Conservation (phyloP, 2,113 vertebrate genomes). For the Pterocles orientalis region DNA sequence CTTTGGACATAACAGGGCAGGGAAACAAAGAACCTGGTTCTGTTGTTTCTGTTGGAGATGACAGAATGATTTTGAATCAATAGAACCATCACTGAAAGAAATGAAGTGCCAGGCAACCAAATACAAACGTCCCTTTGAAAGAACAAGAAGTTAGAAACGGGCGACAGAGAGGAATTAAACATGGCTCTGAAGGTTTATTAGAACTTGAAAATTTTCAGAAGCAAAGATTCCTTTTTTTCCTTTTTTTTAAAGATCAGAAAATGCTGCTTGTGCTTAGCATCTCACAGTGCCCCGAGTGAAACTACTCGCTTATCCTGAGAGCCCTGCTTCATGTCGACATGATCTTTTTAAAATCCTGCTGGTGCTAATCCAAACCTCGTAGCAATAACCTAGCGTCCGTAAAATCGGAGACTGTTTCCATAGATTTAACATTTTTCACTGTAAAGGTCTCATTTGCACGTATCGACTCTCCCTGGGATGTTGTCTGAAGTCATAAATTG, state of each 20-base stretch:
- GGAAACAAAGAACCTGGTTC: background rate
- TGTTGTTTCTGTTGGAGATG: background rate
- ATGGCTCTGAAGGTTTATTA: background rate
- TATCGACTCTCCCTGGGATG: too few species aligned
- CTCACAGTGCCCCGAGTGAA: background rate
- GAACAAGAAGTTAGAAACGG: background rate
- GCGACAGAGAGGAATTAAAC: background rate
- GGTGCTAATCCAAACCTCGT: background rate
- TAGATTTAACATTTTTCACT: background rate
- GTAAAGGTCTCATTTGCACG: background rate
- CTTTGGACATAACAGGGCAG: background rate
- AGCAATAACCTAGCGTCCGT: background rate
- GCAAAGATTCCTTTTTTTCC: background rate
- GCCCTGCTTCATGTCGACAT: background rate
- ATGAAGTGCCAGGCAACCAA: background rate
- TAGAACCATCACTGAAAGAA: background rate
- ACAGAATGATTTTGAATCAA: background rate
- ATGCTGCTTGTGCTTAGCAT: background rate
- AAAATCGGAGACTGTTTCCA: background rate
- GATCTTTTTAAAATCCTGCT: background rate
- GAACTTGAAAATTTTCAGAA: background rate
- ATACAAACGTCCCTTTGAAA: background rate
- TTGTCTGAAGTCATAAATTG: background rate
- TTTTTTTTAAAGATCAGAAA: background rate
- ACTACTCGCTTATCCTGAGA: background rate